Base-by-base conservation (phyloP, 2,888 invertebrate genomes). In the Cryptophagus acutangulus region DNA sequence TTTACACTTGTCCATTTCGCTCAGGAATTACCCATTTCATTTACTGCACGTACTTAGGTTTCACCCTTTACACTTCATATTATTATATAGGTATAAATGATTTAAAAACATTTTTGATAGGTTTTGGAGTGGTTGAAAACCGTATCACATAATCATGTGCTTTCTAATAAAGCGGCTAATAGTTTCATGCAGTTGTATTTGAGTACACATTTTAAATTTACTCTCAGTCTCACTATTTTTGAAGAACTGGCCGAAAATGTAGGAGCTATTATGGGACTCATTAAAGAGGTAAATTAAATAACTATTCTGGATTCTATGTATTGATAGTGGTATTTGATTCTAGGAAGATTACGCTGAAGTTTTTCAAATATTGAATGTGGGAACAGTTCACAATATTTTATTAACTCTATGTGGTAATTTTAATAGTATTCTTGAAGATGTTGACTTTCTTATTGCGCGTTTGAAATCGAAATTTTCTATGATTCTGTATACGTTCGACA, bases 211-310 rank as follows among this genome's bases (percentile, higher is more conserved):
- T 43, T 66, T 2, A 65, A 63, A 37, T 66, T 62, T 42, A 70
- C 69, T 53, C 55, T 61, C 12, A 63, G 64, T 42, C 55, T 67
- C 34, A 59, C 60, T 2, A 41, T 72, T 8, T 64, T 74, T 33
- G 70, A 72, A 46, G 66, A 70, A 36, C 51, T 74, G 33, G 69
- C 72, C 16, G 40, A 62, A 10, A 69, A 71, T 45, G 49, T 76
- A 24, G 70, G 69, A 17, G 57, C 63, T 33, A 54, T 68, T 46
- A 61, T 71, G 36, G 74, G 72, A 14, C 63, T 66, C 12, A 62
- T 74, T 26, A 67, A 68, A 49, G 67, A 71, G 44, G 74, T 73
- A 62, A 61, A 52, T n/a, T n/a, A n/a, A n/a, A n/a, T n/a, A n/a
- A n/a, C n/a, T n/a, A n/a, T n/a, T n/a, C n/a, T n/a, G n/a, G n/a